A percentile compares a stretch with the other conserved stretches of the same genome.
Evolutionary conservation across 2,888 invertebrate genomes (phyloP).

Genomic region (Dorcus hopei): DNA sequence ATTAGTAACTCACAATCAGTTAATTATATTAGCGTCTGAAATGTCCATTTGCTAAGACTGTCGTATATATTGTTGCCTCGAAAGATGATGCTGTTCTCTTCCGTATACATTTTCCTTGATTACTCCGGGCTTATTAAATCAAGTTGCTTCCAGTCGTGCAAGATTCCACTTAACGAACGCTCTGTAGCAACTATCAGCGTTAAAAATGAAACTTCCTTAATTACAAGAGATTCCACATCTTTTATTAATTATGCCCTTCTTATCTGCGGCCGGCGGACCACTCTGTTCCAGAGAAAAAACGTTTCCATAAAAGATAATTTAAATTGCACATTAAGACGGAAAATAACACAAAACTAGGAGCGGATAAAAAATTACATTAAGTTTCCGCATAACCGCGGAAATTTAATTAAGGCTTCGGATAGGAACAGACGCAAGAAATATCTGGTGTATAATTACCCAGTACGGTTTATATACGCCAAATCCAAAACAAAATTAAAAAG

Average conservation of each 20-base stretch:
- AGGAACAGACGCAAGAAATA: neutral
- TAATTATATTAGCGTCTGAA: slow-evolving; percentile 9
- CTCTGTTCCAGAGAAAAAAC: neutral
- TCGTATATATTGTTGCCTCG: slow-evolving; percentile 3
- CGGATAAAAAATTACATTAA: neutral
- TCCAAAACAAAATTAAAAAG: too few relatives aligned
- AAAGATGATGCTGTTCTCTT: neutral
- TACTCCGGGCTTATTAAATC: slow-evolving; percentile 2
- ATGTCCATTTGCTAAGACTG: neutral
- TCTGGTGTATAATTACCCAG: too few relatives aligned
- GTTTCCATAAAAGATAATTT: slow-evolving; percentile 1
- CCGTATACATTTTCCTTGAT: slow-evolving; percentile 8
- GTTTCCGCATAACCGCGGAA: neutral
- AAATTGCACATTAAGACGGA: slow-evolving; percentile 1
- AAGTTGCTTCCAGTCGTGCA: neutral
- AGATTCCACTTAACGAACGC: neutral
- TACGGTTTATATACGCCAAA: too few relatives aligned
- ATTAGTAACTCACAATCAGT: neutral
- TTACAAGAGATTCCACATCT: neutral
- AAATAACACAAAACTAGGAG: neutral
- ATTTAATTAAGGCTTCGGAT: neutral
- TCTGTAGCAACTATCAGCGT: neutral
- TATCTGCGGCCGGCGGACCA: neutral
- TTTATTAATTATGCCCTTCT: slow-evolving; percentile 1
- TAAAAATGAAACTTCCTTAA: slow-evolving; percentile 5